Evolutionary conservation across 2,797 vertebrate species (phyloP).

Genomic region (Rhyacichthys aspro): DNA sequence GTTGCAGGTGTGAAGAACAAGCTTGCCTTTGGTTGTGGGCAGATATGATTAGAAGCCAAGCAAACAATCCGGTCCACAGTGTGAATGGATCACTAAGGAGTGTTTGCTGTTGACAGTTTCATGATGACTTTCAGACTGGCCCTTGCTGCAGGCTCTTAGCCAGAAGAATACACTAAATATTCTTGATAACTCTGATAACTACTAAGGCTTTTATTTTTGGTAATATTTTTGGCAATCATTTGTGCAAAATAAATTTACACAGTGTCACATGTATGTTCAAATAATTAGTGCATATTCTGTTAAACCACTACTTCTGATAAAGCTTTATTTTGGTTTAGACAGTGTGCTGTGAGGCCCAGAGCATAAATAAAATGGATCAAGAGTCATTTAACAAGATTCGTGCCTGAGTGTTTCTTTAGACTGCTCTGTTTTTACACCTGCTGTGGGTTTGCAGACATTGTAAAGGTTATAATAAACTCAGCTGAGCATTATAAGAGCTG

Average conservation of each 20-base stretch:
- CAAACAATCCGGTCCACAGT: constrained; percentile 26
- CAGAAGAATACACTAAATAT: no score
- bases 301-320: no score
- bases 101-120: background rate
- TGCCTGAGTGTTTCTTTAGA: background rate
- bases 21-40: constrained; percentile 2
- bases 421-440: constrained; percentile 5
- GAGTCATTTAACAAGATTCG: background rate
- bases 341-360: no score
- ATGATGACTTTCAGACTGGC: background rate
- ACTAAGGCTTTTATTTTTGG: no score
- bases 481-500: constrained; percentile 6
- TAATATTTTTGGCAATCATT: no score
- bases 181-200: no score
- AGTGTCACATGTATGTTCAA: no score
- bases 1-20: constrained; percentile 5
- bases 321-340: no score
- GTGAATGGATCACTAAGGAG: background rate
- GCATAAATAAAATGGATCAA: no score
- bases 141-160: background rate
- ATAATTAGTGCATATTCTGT: no score
- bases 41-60: constrained; percentile 1
- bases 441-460: background rate
- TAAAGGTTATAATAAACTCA: constrained; percentile 6
- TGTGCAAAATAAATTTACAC: no score